Evolutionary conservation across 2,797 vertebrate genomes (phyloP), one percentile per base, ranked within the genome.

Genomic region (Anguilla obscura): DNA sequence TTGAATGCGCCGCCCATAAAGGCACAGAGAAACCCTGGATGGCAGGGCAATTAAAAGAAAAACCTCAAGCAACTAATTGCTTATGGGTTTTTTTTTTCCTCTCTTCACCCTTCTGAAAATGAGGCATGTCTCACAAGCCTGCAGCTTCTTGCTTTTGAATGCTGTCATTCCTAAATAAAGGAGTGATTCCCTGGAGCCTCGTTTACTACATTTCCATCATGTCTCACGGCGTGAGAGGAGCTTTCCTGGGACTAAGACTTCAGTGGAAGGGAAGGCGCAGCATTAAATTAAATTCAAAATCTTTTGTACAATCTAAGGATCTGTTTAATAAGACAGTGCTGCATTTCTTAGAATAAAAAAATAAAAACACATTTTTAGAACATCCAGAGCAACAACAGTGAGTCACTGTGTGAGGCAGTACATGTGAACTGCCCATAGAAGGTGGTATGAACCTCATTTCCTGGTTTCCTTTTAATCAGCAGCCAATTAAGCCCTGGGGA

Each of bases 101-200:
- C 21, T 63, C 21, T 18, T 18, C 21, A 33, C 56, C 30, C 56
- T 33, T 85, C 54, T 33, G 21, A 60, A 79, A 48, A 60, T 85
- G n/a, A 58, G 30, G 10, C 5, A 0, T 60, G 16, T 85, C 60
- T 85, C 54, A 21, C 10, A 84, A 84, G 83, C 21, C 27, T 33
- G 84, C 52, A 48, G 79, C 79, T 82, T n/a, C 40, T 48, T 10
- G 2, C 79, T 82, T 40, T 82, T 82, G 40, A 50, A 50, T 82
- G 48, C 79, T 82, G 79, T 82, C 79, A 24, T 50, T 82, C 50
- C 79, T 48, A n/a, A 85, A 56, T 58, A 18, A 36, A 60, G 14
- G 84, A 56, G 54, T 14, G 27, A 18, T 30, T 60, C 84, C 56
- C 84, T 85, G 10, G 30, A 60, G 30, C 27, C 50, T 60, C 10